Evolutionary conservation across 2,113 vertebrate species (phyloP).

Genomic region (Tachysurus fulvidraco): DNA sequence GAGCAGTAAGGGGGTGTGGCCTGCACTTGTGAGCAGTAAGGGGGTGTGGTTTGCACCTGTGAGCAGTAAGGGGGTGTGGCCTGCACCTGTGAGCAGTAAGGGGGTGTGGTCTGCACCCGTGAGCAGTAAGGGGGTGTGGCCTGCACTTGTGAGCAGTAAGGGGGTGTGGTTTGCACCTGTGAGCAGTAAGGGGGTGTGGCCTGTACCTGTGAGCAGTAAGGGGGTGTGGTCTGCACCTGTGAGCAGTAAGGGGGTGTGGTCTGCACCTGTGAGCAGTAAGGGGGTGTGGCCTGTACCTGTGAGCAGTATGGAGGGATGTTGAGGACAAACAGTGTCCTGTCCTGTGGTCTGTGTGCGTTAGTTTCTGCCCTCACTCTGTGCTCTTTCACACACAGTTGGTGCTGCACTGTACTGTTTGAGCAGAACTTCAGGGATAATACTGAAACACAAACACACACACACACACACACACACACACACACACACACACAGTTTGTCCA

Average conservation of each 20-base stretch:
- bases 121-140: neutral
- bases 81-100: neutral
- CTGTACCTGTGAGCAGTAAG: neutral
- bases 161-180: neutral
- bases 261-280: neutral
- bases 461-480: too few species aligned
- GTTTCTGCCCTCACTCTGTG: constrained; percentile 79
- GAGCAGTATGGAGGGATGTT: constrained; percentile 89
- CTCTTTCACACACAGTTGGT: constrained; percentile 81
- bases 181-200: neutral
- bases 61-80: neutral
- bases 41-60: neutral
- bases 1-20: neutral
- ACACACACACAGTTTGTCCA: neutral
- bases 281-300: constrained; percentile 67
- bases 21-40: neutral
- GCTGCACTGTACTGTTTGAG: constrained; percentile 64
- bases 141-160: neutral
- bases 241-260: neutral
- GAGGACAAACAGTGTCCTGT: constrained; percentile 86
- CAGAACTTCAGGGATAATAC: constrained; percentile 80
- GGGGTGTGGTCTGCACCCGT: neutral
- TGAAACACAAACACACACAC: too few species aligned
- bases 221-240: neutral
- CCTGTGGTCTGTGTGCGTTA: constrained; percentile 70